phyloP scores from a whole-genome alignment of 2,888 invertebrate genomes.

The Neocrepidodera transversa region DNA sequence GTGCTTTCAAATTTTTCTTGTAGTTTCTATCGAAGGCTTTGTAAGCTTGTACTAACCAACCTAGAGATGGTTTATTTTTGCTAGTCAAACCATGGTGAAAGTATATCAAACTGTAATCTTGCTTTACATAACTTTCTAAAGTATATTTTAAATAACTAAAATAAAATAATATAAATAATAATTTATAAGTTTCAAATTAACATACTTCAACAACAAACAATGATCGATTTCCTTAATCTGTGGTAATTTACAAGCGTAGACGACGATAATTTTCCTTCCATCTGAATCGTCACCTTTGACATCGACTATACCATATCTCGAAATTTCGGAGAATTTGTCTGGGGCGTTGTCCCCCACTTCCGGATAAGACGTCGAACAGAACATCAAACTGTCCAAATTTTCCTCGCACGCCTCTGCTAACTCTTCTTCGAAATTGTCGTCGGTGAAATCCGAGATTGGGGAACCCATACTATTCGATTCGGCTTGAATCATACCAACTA shows the following conservation, averaged over 20 bases:
- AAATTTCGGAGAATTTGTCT: slow-evolving; percentile 66
- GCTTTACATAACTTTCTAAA: slow-evolving; percentile 96
- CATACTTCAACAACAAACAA: slow-evolving; percentile 73
- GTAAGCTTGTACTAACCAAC: slow-evolving; percentile 97
- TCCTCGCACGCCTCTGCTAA: slow-evolving; percentile 69
- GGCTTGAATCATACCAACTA: slow-evolving; percentile 57
- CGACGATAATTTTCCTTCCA: slow-evolving; percentile 94
- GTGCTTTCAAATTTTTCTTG: slow-evolving; percentile 97
- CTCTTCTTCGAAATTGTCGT: slow-evolving; percentile 91
- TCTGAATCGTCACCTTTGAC: slow-evolving; percentile 83
- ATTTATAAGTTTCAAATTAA: no score
- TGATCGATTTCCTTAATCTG: slow-evolving; percentile 61
- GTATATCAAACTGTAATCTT: slow-evolving; percentile 97
- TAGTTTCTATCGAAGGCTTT: slow-evolving; percentile 97
- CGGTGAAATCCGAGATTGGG: slow-evolving; percentile 85
- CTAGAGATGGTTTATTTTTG: slow-evolving; percentile 93
- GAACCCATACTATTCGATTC: slow-evolving; percentile 65
- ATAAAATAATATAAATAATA: slow-evolving; percentile 36
- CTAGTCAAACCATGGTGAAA: slow-evolving; percentile 96
- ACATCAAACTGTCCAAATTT: slow-evolving; percentile 56
- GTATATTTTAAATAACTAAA: slow-evolving; percentile 90
- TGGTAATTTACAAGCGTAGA: slow-evolving; percentile 88
- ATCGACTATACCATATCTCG: slow-evolving; percentile 79
- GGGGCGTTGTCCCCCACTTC: slow-evolving; percentile 69
- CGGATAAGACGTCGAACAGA: slow-evolving; percentile 56